phyloP scores from a whole-genome alignment of 2,888 invertebrate genomes.

The Parapristionchus giblindavisi region DNA sequence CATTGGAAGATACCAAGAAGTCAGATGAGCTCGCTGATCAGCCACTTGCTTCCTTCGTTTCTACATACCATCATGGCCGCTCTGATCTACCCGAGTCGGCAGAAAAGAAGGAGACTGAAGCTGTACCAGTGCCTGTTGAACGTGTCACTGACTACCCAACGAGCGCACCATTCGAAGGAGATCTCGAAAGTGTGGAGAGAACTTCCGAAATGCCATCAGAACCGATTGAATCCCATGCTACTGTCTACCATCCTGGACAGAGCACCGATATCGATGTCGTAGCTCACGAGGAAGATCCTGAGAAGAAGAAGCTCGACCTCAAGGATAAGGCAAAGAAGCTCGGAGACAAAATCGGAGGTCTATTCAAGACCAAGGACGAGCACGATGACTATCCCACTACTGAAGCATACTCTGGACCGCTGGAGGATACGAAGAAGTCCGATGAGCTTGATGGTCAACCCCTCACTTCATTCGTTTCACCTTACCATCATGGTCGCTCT shows the following conservation, averaged over 20 bases:
- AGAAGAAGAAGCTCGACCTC: slow-evolving; percentile 26
- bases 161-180: neutral
- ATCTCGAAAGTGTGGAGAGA: neutral
- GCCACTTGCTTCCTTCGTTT: slow-evolving; percentile 2
- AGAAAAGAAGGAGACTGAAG: neutral
- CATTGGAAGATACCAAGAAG: neutral
- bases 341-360: slow-evolving; percentile 23
- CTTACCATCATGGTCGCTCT: slow-evolving; percentile 9
- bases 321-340: slow-evolving; percentile 10
- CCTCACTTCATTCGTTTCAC: neutral
- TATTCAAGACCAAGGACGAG: slow-evolving; percentile 13
- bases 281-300: neutral
- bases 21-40: neutral
- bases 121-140: neutral
- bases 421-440: neutral
- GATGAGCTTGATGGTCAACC: slow-evolving; percentile 6
- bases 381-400: slow-evolving; percentile 12
- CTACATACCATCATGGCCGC: slow-evolving; percentile 17
- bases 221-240: slow-evolving; percentile 2
- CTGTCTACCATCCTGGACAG: slow-evolving; percentile 20
- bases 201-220: neutral
- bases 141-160: slow-evolving; percentile 9
- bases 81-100: neutral
- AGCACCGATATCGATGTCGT: slow-evolving; percentile 1
- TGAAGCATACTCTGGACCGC: slow-evolving; percentile 3